phyloP scores from a whole-genome alignment of 1,140 invertebrate genomes.

The Yoshiicerus persimilis region DNA sequence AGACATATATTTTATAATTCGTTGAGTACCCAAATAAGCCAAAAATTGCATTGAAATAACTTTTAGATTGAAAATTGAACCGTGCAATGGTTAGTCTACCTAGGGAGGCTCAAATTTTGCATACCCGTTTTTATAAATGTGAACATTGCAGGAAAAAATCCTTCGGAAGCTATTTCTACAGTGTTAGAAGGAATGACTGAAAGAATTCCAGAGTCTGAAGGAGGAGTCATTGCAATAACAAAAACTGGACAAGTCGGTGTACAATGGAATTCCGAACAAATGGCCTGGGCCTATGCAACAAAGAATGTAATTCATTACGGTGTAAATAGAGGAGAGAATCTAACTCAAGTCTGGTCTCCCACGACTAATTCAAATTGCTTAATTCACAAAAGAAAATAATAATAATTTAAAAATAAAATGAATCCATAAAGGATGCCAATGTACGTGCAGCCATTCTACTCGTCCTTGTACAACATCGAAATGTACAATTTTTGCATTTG shows the following conservation, averaged over 20 bases:
- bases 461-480: too few relatives aligned
- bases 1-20: too few relatives aligned
- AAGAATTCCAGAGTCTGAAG: slow-evolving; percentile 65
- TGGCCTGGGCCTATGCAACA: slow-evolving; percentile 74
- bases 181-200: slow-evolving; percentile 66
- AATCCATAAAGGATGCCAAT: too few relatives aligned
- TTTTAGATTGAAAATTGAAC: background rate
- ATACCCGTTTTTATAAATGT: too few relatives aligned
- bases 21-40: background rate
- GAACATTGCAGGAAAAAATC: slow-evolving; percentile 54
- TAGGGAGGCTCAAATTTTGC: background rate
- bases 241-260: slow-evolving; percentile 69
- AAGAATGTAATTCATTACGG: slow-evolving; percentile 62
- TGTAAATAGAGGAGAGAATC: slow-evolving; percentile 60
- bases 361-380: too few relatives aligned
- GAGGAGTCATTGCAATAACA: slow-evolving; percentile 72
- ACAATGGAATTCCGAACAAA: slow-evolving; percentile 69
- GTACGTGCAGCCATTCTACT: too few relatives aligned
- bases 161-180: slow-evolving; percentile 63
- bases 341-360: background rate
- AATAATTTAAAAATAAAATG: too few relatives aligned
- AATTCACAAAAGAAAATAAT: too few relatives aligned
- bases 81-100: background rate
- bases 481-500: too few relatives aligned
- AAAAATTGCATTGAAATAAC: background rate